A percentile compares a stretch with the other conserved stretches of the same genome.
phyloP scores from a whole-genome alignment of 37 sponge, comb jelly and placozoan genomes.

The Spongia lamella region DNA sequence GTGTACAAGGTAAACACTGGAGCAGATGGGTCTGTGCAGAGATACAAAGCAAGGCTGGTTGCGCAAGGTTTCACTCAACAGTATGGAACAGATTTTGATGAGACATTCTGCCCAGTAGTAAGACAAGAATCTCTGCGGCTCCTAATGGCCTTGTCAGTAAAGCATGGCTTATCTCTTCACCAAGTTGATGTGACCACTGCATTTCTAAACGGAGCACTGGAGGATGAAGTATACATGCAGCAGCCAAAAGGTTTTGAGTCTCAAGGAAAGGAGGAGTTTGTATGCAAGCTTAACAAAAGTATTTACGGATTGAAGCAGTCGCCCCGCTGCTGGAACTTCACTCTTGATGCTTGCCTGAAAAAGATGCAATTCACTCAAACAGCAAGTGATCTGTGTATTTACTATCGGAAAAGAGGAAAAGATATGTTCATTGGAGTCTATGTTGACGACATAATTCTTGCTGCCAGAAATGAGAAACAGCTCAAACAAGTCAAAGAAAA shows the following conservation, averaged over 20 bases:
- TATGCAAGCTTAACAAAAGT: conserved; percentile 22
- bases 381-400: no score
- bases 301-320: no score
- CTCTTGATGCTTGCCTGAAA: no score
- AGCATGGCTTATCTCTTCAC: conserved; percentile 8
- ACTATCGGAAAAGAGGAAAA: no score
- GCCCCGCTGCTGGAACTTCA: no score
- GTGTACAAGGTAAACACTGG: conserved; percentile 42
- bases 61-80: conserved; percentile 60
- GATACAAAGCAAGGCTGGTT: conserved; percentile 52
- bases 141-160: conserved; percentile 24
- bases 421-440: conserved; percentile 26
- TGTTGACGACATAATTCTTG: no score
- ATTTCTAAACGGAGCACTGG: conserved; percentile 25
- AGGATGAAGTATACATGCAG: conserved; percentile 29
- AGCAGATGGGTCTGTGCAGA: conserved; percentile 32
- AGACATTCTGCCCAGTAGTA: conserved; percentile 53
- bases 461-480: conserved; percentile 16
- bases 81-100: conserved; percentile 49
- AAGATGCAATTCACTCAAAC: no score
- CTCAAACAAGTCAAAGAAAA: conserved; percentile 22
- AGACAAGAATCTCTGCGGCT: conserved; percentile 27
- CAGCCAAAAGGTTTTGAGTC: conserved; percentile 28
- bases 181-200: conserved; percentile 29
- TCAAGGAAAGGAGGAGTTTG: conserved; percentile 16